These are phyloP conservation scores for Meloidogyne hapla DNA, from an alignment of 1,140 invertebrate species.

Conservation along the genomic window DNA sequence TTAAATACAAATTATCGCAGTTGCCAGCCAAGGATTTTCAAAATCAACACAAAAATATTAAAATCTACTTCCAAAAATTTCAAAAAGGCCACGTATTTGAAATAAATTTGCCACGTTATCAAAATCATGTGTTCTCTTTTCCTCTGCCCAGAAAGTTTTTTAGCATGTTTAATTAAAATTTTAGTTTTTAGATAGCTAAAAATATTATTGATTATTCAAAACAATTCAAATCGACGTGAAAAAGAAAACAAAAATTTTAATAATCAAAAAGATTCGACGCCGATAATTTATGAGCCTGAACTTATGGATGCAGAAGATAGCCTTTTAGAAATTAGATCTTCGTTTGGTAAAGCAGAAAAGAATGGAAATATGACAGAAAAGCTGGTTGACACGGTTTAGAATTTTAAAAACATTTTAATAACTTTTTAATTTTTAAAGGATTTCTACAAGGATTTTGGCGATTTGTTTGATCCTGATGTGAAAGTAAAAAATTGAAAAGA, in stretches of 20 bases:
- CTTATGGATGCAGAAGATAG: slow-evolving; percentile 31
- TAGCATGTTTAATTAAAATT: neutral
- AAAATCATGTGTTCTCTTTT: neutral
- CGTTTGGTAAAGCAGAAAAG: neutral
- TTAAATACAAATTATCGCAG: neutral
- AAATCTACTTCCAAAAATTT: too few species aligned
- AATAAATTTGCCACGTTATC: too few species aligned
- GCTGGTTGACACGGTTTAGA: slow-evolving; percentile 19
- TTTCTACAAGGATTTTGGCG: slow-evolving; percentile 28
- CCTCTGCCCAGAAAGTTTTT: neutral
- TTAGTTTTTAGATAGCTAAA: neutral
- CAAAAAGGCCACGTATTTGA: too few species aligned
- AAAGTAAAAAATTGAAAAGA: neutral
- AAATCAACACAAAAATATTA: too few species aligned
- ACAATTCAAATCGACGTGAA: slow-evolving; percentile 5
- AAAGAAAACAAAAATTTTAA: neutral
- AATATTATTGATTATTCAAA: neutral
- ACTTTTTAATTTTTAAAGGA: slow-evolving; percentile 6
- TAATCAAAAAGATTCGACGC: neutral
- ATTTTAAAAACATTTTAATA: too few species aligned
- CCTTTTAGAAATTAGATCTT: slow-evolving; percentile 10
- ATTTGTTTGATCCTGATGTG: slow-evolving; percentile 25
- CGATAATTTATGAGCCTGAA: slow-evolving; percentile 16
- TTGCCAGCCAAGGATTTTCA: too few species aligned
- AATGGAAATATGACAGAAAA: slow-evolving; percentile 13